Percentiles rank a stretch among this genome's conserved stretches.
These are phyloP conservation scores for Drosophila paucipuncta DNA, from an alignment of 2,888 invertebrate genomes.

Conservation along the genomic window DNA sequence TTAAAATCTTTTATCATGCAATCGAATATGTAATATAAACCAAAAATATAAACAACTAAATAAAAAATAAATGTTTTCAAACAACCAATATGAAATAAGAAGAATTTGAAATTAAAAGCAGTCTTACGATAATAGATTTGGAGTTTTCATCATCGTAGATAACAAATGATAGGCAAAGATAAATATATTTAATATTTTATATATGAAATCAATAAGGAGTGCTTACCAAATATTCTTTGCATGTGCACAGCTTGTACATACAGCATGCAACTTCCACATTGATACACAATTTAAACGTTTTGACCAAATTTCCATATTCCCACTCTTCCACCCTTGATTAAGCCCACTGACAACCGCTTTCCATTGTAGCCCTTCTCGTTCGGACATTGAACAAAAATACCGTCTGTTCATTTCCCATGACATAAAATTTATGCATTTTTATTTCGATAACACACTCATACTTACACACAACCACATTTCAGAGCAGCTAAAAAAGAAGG, in stretches of 20 bases:
- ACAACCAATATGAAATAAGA: background rate
- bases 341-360: constrained; percentile 2
- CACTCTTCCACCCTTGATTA: background rate
- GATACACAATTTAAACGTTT: constrained; percentile 54
- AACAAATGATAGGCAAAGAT: background rate
- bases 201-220: constrained; percentile 35
- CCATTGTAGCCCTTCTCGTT: constrained; percentile 13
- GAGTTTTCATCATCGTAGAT: background rate
- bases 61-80: background rate
- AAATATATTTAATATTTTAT: background rate
- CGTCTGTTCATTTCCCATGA: constrained; percentile 74
- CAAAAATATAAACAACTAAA: background rate
- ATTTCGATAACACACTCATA: constrained; percentile 44
- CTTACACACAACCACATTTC: constrained; percentile 6
- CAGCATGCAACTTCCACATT: constrained; percentile 47
- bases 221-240: constrained; percentile 42
- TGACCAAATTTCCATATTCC: constrained; percentile 27
- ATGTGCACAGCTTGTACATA: constrained; percentile 37
- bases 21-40: background rate
- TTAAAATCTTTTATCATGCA: background rate
- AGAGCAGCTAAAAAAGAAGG: background rate
- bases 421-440: constrained; percentile 73
- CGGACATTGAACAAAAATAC: constrained; percentile 43
- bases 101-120: background rate
- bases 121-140: background rate